Conservation (phyloP, 92 coral and sea anemone species). For the Zoanthus sociatus region DNA sequence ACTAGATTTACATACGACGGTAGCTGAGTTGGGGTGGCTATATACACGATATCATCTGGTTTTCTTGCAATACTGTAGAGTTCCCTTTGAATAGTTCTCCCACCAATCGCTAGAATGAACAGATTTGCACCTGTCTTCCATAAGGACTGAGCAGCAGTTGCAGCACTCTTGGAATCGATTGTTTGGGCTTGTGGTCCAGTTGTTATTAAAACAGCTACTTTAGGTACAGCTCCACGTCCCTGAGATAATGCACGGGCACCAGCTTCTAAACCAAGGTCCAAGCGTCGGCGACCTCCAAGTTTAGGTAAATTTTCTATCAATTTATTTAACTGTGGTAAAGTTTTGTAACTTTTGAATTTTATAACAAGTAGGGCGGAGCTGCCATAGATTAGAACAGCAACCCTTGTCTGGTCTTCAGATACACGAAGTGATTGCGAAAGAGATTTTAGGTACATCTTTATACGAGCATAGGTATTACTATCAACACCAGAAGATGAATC, state of each 20-base stretch:
- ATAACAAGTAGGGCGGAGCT: constrained; percentile 63
- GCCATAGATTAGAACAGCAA: constrained; percentile 80
- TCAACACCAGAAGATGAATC: constrained; percentile 82
- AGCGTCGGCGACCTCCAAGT: constrained; percentile 61
- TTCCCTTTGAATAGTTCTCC: constrained; percentile 58
- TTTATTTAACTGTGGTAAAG: constrained; percentile 46
- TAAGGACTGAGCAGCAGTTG: constrained; percentile 68
- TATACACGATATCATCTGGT: constrained; percentile 60
- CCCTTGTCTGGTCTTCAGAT: constrained; percentile 69
- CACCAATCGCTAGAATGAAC: constrained; percentile 76
- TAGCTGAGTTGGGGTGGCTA: background rate
- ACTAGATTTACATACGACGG: constrained; percentile 12
- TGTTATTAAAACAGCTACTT: constrained; percentile 75
- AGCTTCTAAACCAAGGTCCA: constrained; percentile 70
- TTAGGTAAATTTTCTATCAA: constrained; percentile 27
- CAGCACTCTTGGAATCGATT: constrained; percentile 63
- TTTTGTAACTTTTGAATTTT: constrained; percentile 66
- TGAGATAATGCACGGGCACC: constrained; percentile 68
- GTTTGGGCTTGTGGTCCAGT: constrained; percentile 82
- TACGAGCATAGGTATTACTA: constrained; percentile 46
- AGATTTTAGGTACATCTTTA: constrained; percentile 75
- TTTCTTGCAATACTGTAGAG: constrained; percentile 64
- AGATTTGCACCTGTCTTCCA: constrained; percentile 70
- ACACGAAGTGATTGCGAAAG: constrained; percentile 71
- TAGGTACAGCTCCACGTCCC: constrained; percentile 75